Conservation (phyloP, 2,888 invertebrate genomes). For the Nemotelus pantherinus region DNA sequence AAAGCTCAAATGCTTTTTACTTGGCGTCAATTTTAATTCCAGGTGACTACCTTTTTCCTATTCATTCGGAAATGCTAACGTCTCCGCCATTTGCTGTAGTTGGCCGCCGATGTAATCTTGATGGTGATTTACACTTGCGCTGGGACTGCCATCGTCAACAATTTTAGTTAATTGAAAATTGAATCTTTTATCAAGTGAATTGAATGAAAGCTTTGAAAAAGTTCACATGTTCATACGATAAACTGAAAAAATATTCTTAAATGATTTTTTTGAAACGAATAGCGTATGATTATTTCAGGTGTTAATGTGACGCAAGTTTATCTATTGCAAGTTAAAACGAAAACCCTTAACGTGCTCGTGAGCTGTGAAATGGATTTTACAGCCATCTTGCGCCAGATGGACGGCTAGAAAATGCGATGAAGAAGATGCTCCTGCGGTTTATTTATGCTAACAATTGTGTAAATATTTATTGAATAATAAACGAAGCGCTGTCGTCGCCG, state of each 20-base stretch:
- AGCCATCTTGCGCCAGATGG: not conserved
- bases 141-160: too few species aligned
- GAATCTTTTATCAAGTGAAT: too few species aligned
- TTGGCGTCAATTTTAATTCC: conserved; percentile 4
- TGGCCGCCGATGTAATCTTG: not conserved
- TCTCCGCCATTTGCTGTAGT: not conserved
- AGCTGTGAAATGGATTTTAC: not conserved
- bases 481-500: conserved; percentile 28
- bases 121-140: not conserved
- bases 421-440: conserved; percentile 41
- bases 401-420: not conserved
- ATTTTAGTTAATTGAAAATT: too few species aligned
- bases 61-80: not conserved
- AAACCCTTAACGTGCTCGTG: not conserved
- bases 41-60: conserved; percentile 3
- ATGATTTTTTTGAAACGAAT: not conserved
- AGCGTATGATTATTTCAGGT: not conserved
- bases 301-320: not conserved
- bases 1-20: conserved; percentile 22
- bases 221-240: not conserved
- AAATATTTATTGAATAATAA: conserved; percentile 51
- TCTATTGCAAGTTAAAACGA: not conserved
- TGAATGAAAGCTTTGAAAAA: too few species aligned
- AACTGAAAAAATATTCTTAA: not conserved
- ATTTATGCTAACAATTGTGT: conserved; percentile 51